A percentile compares a stretch with the other conserved stretches of the same genome.
phyloP scores from a whole-genome alignment of 2,797 vertebrate species.

The Phyllotis vaccarum region DNA sequence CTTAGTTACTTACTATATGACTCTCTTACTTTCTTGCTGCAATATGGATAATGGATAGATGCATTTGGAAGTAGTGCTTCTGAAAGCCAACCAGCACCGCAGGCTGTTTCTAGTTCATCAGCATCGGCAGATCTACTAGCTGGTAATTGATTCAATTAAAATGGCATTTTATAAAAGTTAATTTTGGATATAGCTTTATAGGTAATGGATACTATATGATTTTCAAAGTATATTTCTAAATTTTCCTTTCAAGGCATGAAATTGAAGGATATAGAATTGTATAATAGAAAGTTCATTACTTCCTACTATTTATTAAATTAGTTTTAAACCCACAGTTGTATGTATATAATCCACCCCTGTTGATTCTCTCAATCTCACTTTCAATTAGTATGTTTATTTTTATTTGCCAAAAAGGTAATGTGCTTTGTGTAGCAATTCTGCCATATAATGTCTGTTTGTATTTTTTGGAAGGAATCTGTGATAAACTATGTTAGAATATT shows the following conservation, averaged over 20 bases:
- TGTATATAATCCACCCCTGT: background rate
- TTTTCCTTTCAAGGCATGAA: slow-evolving; percentile 55
- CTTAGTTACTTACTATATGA: slow-evolving; percentile 74
- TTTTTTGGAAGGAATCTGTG: background rate
- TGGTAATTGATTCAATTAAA: slow-evolving; percentile 90
- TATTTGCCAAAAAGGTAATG: slow-evolving; percentile 8
- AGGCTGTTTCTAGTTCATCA: slow-evolving; percentile 91
- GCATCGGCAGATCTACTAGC: slow-evolving; percentile 95
- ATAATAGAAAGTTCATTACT: slow-evolving; percentile 16
- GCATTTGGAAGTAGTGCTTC: slow-evolving; percentile 92
- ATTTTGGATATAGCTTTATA: slow-evolving; percentile 64
- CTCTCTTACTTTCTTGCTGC: slow-evolving; percentile 86
- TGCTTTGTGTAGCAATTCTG: slow-evolving; percentile 14
- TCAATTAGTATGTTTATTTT: slow-evolving; percentile 43
- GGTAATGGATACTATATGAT: slow-evolving; percentile 45
- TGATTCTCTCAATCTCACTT: background rate
- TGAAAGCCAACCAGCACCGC: slow-evolving; percentile 91
- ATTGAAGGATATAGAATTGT: slow-evolving; percentile 19
- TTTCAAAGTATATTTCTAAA: slow-evolving; percentile 48
- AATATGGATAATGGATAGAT: slow-evolving; percentile 91
- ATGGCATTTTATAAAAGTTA: slow-evolving; percentile 70
- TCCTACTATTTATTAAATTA: slow-evolving; percentile 16
- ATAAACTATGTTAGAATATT: background rate
- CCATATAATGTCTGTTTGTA: background rate
- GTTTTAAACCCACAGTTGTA: slow-evolving; percentile 29